Evolutionary conservation across 2,113 vertebrate genomes (phyloP), one percentile per base, ranked within the genome.

Genomic region (Sylvia atricapilla): DNA sequence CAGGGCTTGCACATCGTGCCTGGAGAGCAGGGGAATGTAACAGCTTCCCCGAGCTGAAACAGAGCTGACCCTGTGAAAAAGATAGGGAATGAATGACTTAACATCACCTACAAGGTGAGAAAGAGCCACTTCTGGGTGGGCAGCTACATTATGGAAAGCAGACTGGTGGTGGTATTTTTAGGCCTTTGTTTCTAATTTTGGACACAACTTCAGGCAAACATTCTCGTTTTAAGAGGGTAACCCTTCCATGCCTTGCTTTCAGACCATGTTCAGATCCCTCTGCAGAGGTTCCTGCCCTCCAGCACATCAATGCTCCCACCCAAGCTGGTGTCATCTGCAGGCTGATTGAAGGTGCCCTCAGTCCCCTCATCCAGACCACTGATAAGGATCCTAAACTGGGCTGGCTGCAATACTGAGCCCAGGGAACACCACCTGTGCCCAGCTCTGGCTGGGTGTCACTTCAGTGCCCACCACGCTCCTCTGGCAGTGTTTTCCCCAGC

Each of bases 121-220:
- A 59, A 64, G 52, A 88, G 73, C 41, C 89, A 22, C 53, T 84
- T 31, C 41, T 70, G 70, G 73, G 88, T 19, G 33, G 69, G n/a
- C 28, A 77, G 69, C 73, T 52, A 18, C 73, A 24, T 43, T 18
- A 28, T 35, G 58, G 56, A 91, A 64, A 84, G 83, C 64, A 80
- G 94, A 78, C 24, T 7, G 8, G 25, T n/a, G 47, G 59, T 6
- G 37, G 23, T 46, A 47, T 85, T 93, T 94, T 84, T 21, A 7
- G 58, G 43, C 85, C 69, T 85, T 84, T 66, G 67, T 81, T 94
- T 92, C 90, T 87, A 78, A 93, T 92, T 93, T 90, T 70, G 87
- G 89, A 94, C 80, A 67, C 55, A 50, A 74, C 31, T 76, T 64
- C 5, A 10, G 59, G 80, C 49, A 92, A 93, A 88, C 83, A 73